Evolutionary conservation across 2,797 vertebrate genomes (phyloP).

Genomic region (Threskiornis aethiopicus): DNA sequence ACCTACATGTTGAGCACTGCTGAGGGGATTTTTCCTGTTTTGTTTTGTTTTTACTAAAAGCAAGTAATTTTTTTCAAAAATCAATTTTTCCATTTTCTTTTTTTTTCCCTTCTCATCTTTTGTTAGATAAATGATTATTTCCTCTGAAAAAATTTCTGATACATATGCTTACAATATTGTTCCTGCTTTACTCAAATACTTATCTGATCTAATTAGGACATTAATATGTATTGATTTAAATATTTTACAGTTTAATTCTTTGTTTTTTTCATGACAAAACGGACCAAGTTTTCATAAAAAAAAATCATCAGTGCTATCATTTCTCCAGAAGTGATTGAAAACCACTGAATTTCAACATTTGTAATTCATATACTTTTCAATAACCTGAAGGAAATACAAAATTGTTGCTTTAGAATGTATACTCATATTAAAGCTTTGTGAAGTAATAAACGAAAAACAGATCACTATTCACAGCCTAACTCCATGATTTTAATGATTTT

Average conservation of each 20-base stretch:
- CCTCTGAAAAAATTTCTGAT: background rate
- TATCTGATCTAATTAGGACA: background rate
- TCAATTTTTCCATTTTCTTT: background rate
- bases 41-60: background rate
- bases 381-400: background rate
- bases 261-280: background rate
- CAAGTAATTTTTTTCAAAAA: background rate
- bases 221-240: background rate
- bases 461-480: background rate
- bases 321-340: background rate
- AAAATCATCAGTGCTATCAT: background rate
- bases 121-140: background rate
- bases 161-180: background rate
- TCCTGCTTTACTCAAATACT: background rate
- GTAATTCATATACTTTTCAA: background rate
- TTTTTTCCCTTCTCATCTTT: background rate
- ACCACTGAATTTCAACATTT: background rate
- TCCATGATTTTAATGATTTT: background rate
- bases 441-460: background rate
- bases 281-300: background rate
- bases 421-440: background rate
- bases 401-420: background rate
- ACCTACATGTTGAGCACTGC: background rate
- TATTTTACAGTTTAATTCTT: background rate
- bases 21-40: background rate